phyloP scores from a whole-genome alignment of 2,113 vertebrate genomes.

The Sturnus vulgaris region DNA sequence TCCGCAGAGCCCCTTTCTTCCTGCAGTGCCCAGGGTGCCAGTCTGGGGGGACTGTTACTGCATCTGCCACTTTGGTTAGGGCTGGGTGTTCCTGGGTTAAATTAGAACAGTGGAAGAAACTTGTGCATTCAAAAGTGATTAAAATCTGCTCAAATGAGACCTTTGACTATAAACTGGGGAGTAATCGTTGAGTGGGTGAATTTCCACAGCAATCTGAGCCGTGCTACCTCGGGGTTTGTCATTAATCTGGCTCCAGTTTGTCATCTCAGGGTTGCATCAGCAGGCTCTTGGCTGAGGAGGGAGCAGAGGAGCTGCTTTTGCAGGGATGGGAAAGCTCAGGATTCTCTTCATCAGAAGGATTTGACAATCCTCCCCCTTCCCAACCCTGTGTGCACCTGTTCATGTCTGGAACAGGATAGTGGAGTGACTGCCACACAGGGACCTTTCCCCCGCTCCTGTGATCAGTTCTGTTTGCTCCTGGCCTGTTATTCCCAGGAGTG shows the following conservation, averaged over 20 bases:
- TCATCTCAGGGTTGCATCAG: not conserved
- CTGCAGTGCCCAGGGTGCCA: not conserved
- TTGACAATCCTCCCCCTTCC: not conserved
- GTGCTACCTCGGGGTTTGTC: not conserved
- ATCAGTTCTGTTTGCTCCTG: not conserved
- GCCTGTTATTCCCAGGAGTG: not conserved
- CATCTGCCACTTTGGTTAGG: not conserved
- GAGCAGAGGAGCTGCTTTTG: not conserved
- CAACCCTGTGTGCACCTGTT: not conserved
- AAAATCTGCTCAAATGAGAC: not conserved
- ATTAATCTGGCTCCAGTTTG: not conserved
- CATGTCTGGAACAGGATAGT: fast-evolving
- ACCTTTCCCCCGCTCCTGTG: no score
- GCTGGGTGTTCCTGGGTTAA: not conserved
- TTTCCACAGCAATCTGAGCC: not conserved
- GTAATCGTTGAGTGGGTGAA: not conserved
- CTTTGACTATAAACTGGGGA: not conserved
- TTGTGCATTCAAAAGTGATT: not conserved
- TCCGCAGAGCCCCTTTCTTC: not conserved
- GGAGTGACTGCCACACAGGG: not conserved
- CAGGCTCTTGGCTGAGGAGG: not conserved
- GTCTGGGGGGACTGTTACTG: not conserved
- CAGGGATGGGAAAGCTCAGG: not conserved
- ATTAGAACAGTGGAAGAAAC: not conserved
- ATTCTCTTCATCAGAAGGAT: not conserved